Base-by-base conservation (phyloP, 2,113 vertebrate genomes). In the Coryphaenoides rupestris region DNA sequence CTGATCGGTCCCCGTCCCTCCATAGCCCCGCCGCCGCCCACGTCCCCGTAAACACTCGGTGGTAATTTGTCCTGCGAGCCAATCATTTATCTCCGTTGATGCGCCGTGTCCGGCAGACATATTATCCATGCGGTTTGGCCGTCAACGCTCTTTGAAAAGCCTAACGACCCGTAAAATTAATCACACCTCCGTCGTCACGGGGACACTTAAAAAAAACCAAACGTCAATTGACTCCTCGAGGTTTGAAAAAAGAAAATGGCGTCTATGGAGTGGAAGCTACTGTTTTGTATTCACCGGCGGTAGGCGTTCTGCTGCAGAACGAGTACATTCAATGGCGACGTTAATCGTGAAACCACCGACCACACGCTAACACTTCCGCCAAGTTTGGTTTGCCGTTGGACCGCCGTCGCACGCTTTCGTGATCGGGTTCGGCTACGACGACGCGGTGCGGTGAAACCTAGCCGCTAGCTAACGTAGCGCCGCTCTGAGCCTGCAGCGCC, bases 11-110 rank as follows among this genome's bases (percentile, higher is more conserved):
- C 76, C 74, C 74, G n/a, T n/a, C n/a, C n/a, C n/a, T n/a, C n/a
- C n/a, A n/a, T n/a, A n/a, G n/a, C 69, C 65, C 23, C 69, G 26
- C 26, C 46, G 3, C 46, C 46, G 3, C 46, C 46, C 46, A 47
- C 16, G 67, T 75, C 65, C 73, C 74, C 69, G 69, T 77, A 84
- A 78, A 81, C 78, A 81, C 72, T 73, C 59, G 56, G 45, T 61
- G 55, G 55, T 74, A 73, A 84, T 86, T 86, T 84, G 77, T 62
- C 71, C 65, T 49, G 69, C 63, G 76, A 65, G 66, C 73, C 58
- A 78, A 86, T 73, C 64, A 82, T 76, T 84, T 76, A 80, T 84
- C 74, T 78, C 66, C 54, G 26, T 62, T 68, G 69, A 73, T 77
- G 73, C 71, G 62, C 82, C 72, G 33, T 66, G 70, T 75, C 68